Percentiles rank a stretch among this genome's conserved stretches.
Conservation (phyloP, 2,113 vertebrate genomes). For the Agapornis roseicollis region DNA sequence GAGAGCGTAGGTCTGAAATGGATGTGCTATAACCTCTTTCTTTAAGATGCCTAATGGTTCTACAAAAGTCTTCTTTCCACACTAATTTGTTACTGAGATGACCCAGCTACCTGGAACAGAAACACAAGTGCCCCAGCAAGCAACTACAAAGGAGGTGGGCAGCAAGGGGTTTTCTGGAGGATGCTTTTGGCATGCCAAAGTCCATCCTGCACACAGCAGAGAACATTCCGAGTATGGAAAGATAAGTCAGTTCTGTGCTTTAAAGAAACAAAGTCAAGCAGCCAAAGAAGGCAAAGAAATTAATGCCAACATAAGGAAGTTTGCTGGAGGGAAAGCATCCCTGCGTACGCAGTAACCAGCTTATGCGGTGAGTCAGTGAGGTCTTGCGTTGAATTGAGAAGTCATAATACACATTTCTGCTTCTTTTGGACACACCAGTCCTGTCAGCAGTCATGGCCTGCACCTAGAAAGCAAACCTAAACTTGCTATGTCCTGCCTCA, state of each 20-base stretch:
- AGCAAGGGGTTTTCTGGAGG: background rate
- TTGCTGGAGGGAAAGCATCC: background rate
- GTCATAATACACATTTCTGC: background rate
- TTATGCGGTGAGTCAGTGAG: background rate
- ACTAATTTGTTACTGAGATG: background rate
- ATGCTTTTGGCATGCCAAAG: background rate
- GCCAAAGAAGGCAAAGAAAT: background rate
- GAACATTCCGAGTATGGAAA: background rate
- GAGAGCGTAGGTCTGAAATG: background rate
- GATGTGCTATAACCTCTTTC: background rate
- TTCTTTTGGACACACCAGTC: background rate
- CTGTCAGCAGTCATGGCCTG: background rate
- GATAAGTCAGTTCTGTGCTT: background rate
- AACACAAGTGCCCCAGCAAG: fast-evolving
- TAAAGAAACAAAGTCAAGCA: background rate
- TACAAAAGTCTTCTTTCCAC: background rate
- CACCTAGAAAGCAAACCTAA: background rate
- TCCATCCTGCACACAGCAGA: background rate
- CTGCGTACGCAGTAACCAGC: background rate
- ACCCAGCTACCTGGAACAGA: background rate
- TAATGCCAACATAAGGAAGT: background rate
- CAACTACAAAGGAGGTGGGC: background rate
- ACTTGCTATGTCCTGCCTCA: background rate
- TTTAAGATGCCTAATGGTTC: background rate
- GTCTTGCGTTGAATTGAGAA: background rate